A percentile compares a stretch with the other conserved stretches of the same genome.
Conservation (phyloP, 2,888 invertebrate genomes). For the Macrosoma leucophasiata region DNA sequence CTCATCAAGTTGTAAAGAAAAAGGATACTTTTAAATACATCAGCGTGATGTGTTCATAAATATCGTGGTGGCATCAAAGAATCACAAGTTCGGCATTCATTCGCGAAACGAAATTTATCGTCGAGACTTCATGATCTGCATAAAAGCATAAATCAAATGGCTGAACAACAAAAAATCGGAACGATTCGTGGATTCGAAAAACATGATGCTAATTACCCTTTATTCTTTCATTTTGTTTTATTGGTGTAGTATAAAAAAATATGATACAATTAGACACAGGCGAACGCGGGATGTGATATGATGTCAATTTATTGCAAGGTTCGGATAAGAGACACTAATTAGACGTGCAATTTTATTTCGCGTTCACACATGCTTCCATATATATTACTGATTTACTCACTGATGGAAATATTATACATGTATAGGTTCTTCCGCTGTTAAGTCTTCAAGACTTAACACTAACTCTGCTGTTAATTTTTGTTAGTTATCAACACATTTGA, state of each 20-base stretch:
- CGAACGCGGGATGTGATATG: conserved; percentile 38
- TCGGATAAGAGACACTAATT: conserved; percentile 43
- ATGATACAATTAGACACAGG: conserved; percentile 48
- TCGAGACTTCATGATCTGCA: conserved; percentile 38
- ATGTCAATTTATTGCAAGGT: conserved; percentile 36
- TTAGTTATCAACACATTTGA: too few species aligned
- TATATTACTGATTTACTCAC: too few species aligned
- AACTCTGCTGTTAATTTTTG: too few species aligned
- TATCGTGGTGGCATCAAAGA: conserved; percentile 39
- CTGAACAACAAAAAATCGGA: conserved; percentile 33
- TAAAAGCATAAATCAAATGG: conserved; percentile 38
- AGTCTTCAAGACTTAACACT: too few species aligned
- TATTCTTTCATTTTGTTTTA: conserved; percentile 40
- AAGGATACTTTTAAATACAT: conserved; percentile 32
- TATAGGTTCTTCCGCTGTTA: too few species aligned
- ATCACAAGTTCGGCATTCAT: conserved; percentile 27
- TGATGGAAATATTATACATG: too few species aligned
- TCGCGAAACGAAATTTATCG: conserved; percentile 35
- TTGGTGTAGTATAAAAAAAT: conserved; percentile 34
- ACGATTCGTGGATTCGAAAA: conserved; percentile 24
- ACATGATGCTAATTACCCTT: conserved; percentile 44
- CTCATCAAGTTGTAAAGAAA: conserved; percentile 37
- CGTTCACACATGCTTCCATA: too few species aligned
- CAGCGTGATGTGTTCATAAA: conserved; percentile 41
- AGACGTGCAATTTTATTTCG: conserved; percentile 36